Conservation (phyloP, 1,140 invertebrate genomes). For the Condylostylus longicornis region DNA sequence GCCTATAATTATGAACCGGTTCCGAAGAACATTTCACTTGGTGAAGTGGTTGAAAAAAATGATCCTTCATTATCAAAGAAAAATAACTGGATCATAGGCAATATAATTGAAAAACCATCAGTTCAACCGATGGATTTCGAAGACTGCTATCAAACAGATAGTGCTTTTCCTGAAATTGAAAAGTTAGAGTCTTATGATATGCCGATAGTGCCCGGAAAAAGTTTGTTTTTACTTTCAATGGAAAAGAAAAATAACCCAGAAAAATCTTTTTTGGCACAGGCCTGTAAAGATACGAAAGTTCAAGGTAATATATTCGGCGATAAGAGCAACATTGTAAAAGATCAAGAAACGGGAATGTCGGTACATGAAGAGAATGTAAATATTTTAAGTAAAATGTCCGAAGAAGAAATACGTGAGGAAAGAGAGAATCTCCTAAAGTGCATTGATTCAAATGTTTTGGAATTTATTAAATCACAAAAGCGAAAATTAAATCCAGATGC, state of each 20-base stretch:
- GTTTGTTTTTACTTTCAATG: constrained; percentile 1
- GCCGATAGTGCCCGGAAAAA: background rate
- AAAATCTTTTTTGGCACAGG: background rate
- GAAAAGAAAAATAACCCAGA: constrained; percentile 5
- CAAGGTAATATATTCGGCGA: constrained; percentile 10
- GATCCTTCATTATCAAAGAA: constrained; percentile 27
- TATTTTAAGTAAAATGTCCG: constrained; percentile 49
- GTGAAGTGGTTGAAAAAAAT: constrained; percentile 27
- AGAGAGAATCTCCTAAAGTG: constrained; percentile 35
- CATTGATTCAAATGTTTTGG: background rate
- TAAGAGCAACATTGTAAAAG: constrained; percentile 38
- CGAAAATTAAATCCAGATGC: constrained; percentile 17
- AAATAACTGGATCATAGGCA: too few relatives aligned
- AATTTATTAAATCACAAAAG: background rate
- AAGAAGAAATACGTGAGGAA: constrained; percentile 61
- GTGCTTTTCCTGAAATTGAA: background rate
- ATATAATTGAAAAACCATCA: too few relatives aligned
- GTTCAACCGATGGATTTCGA: constrained; percentile 5
- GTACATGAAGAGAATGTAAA: constrained; percentile 63
- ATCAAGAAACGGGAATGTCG: constrained; percentile 35
- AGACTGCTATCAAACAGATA: background rate
- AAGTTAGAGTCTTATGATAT: too few relatives aligned
- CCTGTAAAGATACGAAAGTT: background rate
- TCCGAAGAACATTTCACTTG: constrained; percentile 11
- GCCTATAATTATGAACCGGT: background rate